phyloP scores from a whole-genome alignment of 2,888 invertebrate genomes.

The Holacanthella duospinosa region DNA sequence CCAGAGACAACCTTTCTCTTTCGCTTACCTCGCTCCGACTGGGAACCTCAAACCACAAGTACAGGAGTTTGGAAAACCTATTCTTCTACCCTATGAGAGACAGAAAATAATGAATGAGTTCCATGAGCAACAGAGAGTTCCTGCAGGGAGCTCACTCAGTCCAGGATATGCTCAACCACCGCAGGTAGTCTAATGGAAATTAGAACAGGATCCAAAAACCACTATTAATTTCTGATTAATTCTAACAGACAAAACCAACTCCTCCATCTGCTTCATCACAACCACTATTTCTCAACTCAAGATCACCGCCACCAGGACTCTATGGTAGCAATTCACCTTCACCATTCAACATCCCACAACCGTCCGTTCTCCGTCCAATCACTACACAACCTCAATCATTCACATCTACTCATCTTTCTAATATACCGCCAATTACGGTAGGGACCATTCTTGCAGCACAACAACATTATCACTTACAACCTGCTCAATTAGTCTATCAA shows the following conservation, averaged over 20 bases:
- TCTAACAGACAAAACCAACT: neutral
- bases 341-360: neutral
- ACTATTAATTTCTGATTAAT: neutral
- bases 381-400: neutral
- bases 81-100: neutral
- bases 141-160: too few relatives aligned
- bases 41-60: neutral
- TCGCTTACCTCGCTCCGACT: neutral
- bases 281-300: neutral
- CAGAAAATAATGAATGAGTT: too few relatives aligned
- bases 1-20: neutral
- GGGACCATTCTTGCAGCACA: constrained; percentile 22
- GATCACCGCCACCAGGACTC: neutral
- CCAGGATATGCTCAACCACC: too few relatives aligned
- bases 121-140: too few relatives aligned
- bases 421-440: constrained; percentile 18
- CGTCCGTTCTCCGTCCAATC: constrained; percentile 10
- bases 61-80: neutral
- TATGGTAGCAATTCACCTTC: neutral
- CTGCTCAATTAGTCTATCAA: constrained; percentile 32
- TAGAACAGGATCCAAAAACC: too few relatives aligned
- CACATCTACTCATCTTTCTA: neutral
- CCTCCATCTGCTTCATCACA: neutral
- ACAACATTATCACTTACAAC: constrained; percentile 24
- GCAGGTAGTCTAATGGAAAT: too few relatives aligned